A percentile compares a stretch with the other conserved stretches of the same genome.
Conservation (phyloP, 2,113 vertebrate species). For the Embiotoca jacksoni region DNA sequence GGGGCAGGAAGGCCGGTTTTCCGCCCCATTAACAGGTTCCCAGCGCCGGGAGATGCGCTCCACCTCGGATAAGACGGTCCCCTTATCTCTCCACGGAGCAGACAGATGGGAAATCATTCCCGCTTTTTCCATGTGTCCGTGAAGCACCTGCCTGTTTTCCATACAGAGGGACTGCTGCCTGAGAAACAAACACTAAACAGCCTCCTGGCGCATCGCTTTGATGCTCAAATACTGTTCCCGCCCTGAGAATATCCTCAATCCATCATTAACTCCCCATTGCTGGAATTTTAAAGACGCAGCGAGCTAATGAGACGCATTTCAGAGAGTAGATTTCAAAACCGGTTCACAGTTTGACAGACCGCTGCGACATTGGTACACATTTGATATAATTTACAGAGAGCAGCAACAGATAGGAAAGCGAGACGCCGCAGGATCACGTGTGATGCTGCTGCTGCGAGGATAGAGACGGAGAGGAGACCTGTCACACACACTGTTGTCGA, state of each 20-base stretch:
- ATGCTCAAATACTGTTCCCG: slow-evolving; percentile 66
- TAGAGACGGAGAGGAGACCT: slow-evolving; percentile 64
- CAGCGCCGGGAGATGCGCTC: slow-evolving; percentile 66
- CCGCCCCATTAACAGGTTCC: slow-evolving; percentile 78
- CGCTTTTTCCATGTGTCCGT: slow-evolving; percentile 62
- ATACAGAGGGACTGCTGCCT: slow-evolving; percentile 51
- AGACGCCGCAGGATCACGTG: slow-evolving; percentile 49
- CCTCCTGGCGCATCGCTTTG: slow-evolving; percentile 63
- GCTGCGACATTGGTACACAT: slow-evolving; percentile 42
- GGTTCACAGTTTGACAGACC: slow-evolving; percentile 69
- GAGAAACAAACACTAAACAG: slow-evolving; percentile 75
- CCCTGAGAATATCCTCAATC: slow-evolving; percentile 58
- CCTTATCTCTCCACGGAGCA: slow-evolving; percentile 64
- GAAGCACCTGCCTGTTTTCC: slow-evolving; percentile 80
- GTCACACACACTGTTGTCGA: slow-evolving; percentile 67
- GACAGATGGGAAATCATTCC: slow-evolving; percentile 81
- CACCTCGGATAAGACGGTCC: slow-evolving; percentile 70
- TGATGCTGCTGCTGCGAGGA: slow-evolving; percentile 47
- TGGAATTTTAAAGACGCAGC: slow-evolving; percentile 54
- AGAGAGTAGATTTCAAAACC: slow-evolving; percentile 56
- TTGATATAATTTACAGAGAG: slow-evolving; percentile 76
- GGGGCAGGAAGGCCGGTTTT: slow-evolving; percentile 72
- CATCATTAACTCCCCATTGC: slow-evolving; percentile 69
- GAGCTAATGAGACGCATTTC: slow-evolving; percentile 76
- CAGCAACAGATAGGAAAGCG: slow-evolving; percentile 52